Conservation (phyloP, 1,140 invertebrate species). For the Papilio machaon region DNA sequence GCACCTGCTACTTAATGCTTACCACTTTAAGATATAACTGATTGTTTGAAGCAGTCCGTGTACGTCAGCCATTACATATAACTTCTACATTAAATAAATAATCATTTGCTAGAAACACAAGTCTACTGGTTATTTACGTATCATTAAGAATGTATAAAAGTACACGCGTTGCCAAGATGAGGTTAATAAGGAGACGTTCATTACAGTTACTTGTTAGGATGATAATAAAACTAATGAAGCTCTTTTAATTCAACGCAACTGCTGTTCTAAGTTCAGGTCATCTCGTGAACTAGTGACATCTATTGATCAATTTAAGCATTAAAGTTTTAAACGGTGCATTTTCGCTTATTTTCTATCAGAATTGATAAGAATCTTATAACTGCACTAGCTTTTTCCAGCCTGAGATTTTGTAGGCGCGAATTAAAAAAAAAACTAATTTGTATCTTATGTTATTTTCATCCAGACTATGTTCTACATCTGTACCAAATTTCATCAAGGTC, state of each 20-base stretch:
- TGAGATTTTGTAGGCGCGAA: too few relatives aligned
- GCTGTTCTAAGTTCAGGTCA: conserved; percentile 12
- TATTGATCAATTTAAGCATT: conserved; percentile 50
- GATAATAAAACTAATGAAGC: conserved; percentile 24
- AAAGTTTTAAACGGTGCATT: conserved; percentile 40
- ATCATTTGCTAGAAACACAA: too few relatives aligned
- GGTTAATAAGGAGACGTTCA: neutral
- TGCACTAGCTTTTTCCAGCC: too few relatives aligned
- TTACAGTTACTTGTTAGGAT: conserved; percentile 29
- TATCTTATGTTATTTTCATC: too few relatives aligned
- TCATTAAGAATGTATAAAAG: neutral
- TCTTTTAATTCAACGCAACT: conserved; percentile 26
- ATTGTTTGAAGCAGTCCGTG: neutral
- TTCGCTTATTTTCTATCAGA: neutral
- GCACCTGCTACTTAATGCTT: neutral
- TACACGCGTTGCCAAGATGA: neutral
- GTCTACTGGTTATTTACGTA: neutral
- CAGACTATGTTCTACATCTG: too few relatives aligned
- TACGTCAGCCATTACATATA: too few relatives aligned
- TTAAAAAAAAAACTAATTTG: too few relatives aligned
- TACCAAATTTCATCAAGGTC: too few relatives aligned
- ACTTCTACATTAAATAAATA: too few relatives aligned
- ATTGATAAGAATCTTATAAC: too few relatives aligned
- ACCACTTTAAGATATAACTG: neutral
- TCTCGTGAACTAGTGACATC: conserved; percentile 20